phyloP scores from a whole-genome alignment of 1,140 invertebrate genomes.

The Zaprionus nigranus region DNA sequence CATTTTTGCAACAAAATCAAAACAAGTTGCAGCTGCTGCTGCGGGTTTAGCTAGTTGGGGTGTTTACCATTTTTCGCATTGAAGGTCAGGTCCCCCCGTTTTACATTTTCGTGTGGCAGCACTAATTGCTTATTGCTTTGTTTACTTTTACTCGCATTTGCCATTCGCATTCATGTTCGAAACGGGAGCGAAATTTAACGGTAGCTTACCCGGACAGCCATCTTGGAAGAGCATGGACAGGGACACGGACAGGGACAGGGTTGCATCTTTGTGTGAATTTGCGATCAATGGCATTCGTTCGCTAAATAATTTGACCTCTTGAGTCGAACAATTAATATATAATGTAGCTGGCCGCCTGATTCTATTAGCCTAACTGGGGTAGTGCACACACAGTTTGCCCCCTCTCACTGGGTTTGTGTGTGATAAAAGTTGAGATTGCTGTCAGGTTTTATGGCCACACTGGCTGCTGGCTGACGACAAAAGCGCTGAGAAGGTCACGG shows the following conservation, averaged over 20 bases:
- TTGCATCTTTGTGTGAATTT: conserved; percentile 59
- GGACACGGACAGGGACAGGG: not conserved
- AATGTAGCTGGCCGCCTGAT: conserved; percentile 50
- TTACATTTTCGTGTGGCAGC: conserved; percentile 55
- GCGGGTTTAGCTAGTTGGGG: conserved; percentile 36
- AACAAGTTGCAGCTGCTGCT: conserved; percentile 64
- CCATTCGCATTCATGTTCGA: conserved; percentile 40
- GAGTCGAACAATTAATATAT: conserved; percentile 69
- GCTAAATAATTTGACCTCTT: conserved; percentile 81
- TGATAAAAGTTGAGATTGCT: conserved; percentile 36
- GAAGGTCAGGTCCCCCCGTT: conserved; percentile 58
- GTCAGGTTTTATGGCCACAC: conserved; percentile 59
- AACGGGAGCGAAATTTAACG: conserved; percentile 75
- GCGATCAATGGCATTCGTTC: conserved; percentile 73
- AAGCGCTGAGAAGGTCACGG: conserved; percentile 71
- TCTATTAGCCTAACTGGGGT: conserved; percentile 63
- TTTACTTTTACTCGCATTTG: conserved; percentile 71
- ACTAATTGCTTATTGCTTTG: conserved; percentile 80
- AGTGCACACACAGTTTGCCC: conserved; percentile 34
- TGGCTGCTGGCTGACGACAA: conserved; percentile 22
- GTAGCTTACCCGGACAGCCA: conserved; percentile 37
- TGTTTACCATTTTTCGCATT: conserved; percentile 65
- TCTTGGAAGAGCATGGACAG: conserved; percentile 13
- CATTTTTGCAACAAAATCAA: conserved; percentile 56
- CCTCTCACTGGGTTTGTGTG: conserved; percentile 37